Evolutionary conservation across 2,113 vertebrate genomes (phyloP).

Genomic region (Dryoscopus gambensis): DNA sequence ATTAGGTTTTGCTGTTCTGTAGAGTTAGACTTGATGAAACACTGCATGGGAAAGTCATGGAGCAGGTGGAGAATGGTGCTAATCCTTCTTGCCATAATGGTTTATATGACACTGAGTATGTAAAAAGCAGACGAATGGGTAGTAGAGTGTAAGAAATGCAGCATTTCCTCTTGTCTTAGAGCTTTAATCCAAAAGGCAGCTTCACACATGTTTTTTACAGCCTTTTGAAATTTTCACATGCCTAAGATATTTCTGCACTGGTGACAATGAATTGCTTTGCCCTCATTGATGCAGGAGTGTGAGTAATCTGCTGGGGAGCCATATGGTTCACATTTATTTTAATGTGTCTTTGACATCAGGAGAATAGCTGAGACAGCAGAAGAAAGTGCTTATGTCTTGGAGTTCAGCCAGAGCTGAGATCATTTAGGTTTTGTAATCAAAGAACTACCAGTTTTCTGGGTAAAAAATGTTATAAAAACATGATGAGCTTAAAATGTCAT

Average conservation of each 20-base stretch:
- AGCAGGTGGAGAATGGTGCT: slow-evolving; percentile 52
- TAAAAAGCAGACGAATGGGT: slow-evolving; percentile 20
- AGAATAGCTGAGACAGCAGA: slow-evolving; percentile 78
- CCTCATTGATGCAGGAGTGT: slow-evolving; percentile 65
- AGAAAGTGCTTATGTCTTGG: slow-evolving; percentile 75
- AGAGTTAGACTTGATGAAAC: slow-evolving; percentile 36
- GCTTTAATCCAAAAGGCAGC: slow-evolving; percentile 34
- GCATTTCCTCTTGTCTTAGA: slow-evolving; percentile 3
- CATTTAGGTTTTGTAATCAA: slow-evolving; percentile 72
- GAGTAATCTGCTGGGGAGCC: slow-evolving; percentile 72
- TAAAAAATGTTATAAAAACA: slow-evolving; percentile 44
- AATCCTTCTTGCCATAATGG: slow-evolving; percentile 31
- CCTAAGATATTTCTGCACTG: slow-evolving; percentile 55
- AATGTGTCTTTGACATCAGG: slow-evolving; percentile 82
- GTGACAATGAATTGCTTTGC: slow-evolving; percentile 79
- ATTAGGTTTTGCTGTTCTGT: slow-evolving; percentile 25
- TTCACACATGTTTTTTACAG: slow-evolving; percentile 10
- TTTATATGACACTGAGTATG: not conserved
- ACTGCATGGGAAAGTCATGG: slow-evolving; percentile 6
- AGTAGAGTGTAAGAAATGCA: slow-evolving; percentile 17
- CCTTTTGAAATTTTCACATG: slow-evolving; percentile 47
- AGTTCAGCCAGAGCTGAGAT: slow-evolving; percentile 74
- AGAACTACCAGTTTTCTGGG: slow-evolving; percentile 27
- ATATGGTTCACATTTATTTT: slow-evolving; percentile 89
- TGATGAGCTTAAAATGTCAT: slow-evolving; percentile 12